phyloP scores from a whole-genome alignment of 2,113 vertebrate genomes.

The Maccullochella peelii region DNA sequence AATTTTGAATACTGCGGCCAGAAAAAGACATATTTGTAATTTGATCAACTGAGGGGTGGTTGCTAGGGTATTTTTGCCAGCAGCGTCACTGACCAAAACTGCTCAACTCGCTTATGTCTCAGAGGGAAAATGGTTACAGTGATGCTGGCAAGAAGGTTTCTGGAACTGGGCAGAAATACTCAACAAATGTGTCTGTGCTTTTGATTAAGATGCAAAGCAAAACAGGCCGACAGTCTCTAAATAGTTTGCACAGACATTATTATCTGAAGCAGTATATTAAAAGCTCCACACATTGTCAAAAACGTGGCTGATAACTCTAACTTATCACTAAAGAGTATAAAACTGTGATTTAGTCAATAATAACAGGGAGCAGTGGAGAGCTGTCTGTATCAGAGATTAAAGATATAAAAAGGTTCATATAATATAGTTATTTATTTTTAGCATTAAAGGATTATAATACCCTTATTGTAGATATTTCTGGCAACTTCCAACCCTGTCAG shows the following conservation, averaged over 20 bases:
- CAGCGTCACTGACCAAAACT: slow-evolving; percentile 59
- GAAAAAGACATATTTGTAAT: slow-evolving; percentile 79
- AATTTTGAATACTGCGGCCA: slow-evolving; percentile 61
- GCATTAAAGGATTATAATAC: slow-evolving; percentile 10
- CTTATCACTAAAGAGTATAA: slow-evolving; percentile 21
- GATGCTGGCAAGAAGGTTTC: slow-evolving; percentile 36
- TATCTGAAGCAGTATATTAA: slow-evolving; percentile 55
- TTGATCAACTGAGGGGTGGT: slow-evolving; percentile 71
- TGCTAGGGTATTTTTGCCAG: slow-evolving; percentile 67
- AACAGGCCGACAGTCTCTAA: slow-evolving; percentile 30
- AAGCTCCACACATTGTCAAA: slow-evolving; percentile 42
- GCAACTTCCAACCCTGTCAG: neutral
- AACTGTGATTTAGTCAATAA: slow-evolving; percentile 27
- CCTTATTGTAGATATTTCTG: slow-evolving; percentile 20
- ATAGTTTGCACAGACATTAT: slow-evolving; percentile 26
- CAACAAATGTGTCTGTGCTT: slow-evolving; percentile 42
- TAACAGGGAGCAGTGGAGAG: slow-evolving; percentile 42
- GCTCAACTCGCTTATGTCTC: slow-evolving; percentile 61
- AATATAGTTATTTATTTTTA: slow-evolving; percentile 54
- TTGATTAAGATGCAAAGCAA: slow-evolving; percentile 56
- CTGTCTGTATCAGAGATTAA: slow-evolving; percentile 43
- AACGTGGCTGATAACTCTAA: slow-evolving; percentile 19
- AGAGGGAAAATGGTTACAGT: slow-evolving; percentile 47
- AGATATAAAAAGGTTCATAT: slow-evolving; percentile 28
- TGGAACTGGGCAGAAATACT: slow-evolving; percentile 37